Percentiles rank a stretch among this genome's conserved stretches.
Conservation (phyloP, 2,797 vertebrate species). For the Orestias chungarensis region DNA sequence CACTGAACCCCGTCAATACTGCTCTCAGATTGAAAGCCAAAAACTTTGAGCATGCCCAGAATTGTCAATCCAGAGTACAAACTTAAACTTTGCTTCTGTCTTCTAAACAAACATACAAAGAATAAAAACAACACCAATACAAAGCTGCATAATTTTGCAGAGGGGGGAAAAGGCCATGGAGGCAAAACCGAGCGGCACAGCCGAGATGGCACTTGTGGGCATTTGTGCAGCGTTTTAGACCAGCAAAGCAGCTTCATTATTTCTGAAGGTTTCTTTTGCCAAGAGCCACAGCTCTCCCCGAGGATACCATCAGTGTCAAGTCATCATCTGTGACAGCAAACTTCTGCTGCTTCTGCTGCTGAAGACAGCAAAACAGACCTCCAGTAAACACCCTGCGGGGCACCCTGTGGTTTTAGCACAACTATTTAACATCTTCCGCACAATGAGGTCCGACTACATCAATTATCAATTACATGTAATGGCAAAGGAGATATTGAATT, state of each 20-base stretch:
- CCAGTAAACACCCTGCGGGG: conserved; percentile 26
- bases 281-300: conserved; percentile 50
- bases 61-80: conserved; percentile 59
- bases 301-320: conserved; percentile 67
- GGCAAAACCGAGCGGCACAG: conserved; percentile 35
- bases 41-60: conserved; percentile 46
- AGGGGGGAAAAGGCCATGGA: conserved; percentile 36
- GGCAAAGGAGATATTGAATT: conserved; percentile 68
- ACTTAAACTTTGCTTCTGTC: conserved; percentile 60
- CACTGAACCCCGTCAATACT: conserved; percentile 67
- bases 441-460: conserved; percentile 62
- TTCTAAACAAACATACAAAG: conserved; percentile 63
- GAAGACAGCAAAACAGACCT: conserved; percentile 40
- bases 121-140: conserved; percentile 56
- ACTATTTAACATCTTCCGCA: conserved; percentile 49
- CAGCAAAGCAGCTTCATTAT: conserved; percentile 58
- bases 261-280: conserved; percentile 52
- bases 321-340: conserved; percentile 62
- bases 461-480: conserved; percentile 75
- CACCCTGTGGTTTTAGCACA: conserved; percentile 24
- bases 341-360: conserved; percentile 21
- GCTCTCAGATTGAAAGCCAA: conserved; percentile 58
- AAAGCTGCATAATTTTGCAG: conserved; percentile 53
- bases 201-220: conserved; percentile 52
- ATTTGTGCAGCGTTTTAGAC: conserved; percentile 56